Evolutionary conservation across 2,888 invertebrate species (phyloP), one percentile per base, ranked within the genome.

Genomic region (Drosophila incognita): DNA sequence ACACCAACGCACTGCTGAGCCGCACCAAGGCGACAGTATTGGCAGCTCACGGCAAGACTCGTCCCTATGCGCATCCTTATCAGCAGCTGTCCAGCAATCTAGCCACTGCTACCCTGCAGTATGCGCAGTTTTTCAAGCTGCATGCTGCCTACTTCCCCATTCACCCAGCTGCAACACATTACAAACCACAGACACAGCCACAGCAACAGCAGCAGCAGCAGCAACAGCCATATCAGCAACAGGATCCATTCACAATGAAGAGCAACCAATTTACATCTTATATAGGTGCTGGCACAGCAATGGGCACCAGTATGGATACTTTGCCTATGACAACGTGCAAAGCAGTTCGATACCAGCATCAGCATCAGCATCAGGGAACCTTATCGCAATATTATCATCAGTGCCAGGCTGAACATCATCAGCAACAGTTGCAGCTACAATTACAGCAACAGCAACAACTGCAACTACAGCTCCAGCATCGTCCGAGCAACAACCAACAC

Each of bases 141-240:
- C 83, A 89, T 67, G 91, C 90, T 2, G 81, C 88, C 24, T 91
- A 91, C 53, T 91, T 91, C 62, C 91, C 91, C 13, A 83, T 88
- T 2, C 81, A 83, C 0, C 83, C 83, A 35, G 86, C 87, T 52
- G 40, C 70, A 21, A 18, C 48, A 33, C 68, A 66, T 3, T 66
- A 73, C n/a, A 59, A 60, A 1, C 59, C 40, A 4, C 67, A 52
- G 11, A 56, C n/a, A 2, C 60, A 54, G 15, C 40, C 2, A 4
- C 40, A 18, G 18, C 36, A 3, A 0, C 40, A n/a, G 36, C 62
- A 27, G 0, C 27, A 27, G 3, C 60, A 38, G n/a, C 67, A 48
- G 21, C 42, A 21, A 21, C 42, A 42, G 42, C 21, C 42, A 42
- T 21, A 46, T 46, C 42, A 7, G 21, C 42, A 46, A 46, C 42